phyloP scores from a whole-genome alignment of 2,797 vertebrate species.

The Micropoecilia bifurca region DNA sequence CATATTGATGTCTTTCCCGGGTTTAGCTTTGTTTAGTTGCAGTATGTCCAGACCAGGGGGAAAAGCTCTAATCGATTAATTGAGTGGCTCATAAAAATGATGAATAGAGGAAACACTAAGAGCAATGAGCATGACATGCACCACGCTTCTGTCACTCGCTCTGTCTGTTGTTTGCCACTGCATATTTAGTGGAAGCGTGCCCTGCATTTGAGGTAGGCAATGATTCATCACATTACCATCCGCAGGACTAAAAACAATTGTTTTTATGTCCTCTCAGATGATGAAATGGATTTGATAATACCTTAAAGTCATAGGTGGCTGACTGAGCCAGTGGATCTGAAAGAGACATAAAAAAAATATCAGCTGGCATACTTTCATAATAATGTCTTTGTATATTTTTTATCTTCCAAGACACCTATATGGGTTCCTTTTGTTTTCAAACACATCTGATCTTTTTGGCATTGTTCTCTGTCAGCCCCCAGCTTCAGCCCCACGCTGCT shows the following conservation, averaged over 20 bases:
- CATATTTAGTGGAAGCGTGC: constrained; percentile 15
- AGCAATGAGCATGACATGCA: constrained; percentile 79
- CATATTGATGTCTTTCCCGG: constrained; percentile 81
- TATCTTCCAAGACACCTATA: background rate
- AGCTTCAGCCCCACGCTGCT: background rate
- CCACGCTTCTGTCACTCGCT: constrained; percentile 52
- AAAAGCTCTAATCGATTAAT: constrained; percentile 91
- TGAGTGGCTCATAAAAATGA: constrained; percentile 91
- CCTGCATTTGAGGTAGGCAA: constrained; percentile 19
- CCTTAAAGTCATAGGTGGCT: constrained; percentile 20
- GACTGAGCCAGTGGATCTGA: constrained; percentile 13
- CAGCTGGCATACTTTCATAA: background rate
- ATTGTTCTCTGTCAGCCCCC: constrained; percentile 2
- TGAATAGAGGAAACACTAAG: constrained; percentile 84
- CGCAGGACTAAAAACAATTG: constrained; percentile 31
- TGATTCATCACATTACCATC: constrained; percentile 40
- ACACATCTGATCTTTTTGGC: background rate
- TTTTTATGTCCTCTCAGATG: constrained; percentile 30
- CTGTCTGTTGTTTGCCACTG: constrained; percentile 8
- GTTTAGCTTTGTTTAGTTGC: constrained; percentile 86
- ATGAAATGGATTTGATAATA: constrained; percentile 32
- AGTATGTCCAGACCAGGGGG: constrained; percentile 86
- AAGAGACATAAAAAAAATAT: background rate
- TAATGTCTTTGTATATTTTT: constrained; percentile 7
- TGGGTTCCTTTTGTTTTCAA: constrained; percentile 31